phyloP scores from a whole-genome alignment of 2,113 vertebrate genomes.

The Alligator mississippiensis region DNA sequence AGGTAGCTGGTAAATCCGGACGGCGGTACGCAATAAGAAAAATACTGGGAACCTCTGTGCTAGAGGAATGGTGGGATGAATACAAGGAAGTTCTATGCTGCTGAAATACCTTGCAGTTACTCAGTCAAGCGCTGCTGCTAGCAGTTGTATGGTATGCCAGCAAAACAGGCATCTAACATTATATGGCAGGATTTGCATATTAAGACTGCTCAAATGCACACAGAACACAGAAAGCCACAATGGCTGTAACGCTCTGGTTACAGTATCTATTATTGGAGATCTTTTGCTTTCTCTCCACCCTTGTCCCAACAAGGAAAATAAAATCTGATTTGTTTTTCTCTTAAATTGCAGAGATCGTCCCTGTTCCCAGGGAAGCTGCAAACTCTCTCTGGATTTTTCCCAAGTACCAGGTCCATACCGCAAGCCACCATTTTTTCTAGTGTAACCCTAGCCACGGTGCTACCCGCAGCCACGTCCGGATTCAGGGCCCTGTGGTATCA shows the following conservation, averaged over 20 bases:
- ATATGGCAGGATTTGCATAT: background rate
- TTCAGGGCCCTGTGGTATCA: too few species aligned
- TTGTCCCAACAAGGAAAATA: background rate
- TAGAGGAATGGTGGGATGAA: background rate
- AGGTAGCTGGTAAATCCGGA: too few species aligned
- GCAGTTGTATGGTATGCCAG: background rate
- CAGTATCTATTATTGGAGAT: fast-evolving
- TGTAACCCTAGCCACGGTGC: too few species aligned
- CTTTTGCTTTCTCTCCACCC: background rate
- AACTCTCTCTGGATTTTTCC: background rate
- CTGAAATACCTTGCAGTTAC: background rate
- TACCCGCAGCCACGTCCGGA: too few species aligned
- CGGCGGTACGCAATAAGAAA: too few species aligned
- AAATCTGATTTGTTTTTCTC: background rate
- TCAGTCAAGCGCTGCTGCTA: background rate
- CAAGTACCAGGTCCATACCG: fast-evolving
- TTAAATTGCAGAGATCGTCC: background rate
- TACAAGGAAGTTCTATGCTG: background rate
- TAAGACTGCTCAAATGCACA: background rate
- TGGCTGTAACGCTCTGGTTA: background rate
- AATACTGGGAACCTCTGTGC: background rate
- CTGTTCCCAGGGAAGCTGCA: fast-evolving
- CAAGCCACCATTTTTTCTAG: background rate
- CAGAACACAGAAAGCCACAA: background rate
- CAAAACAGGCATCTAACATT: background rate